Evolutionary conservation across 1,140 invertebrate genomes (phyloP), one percentile per base, ranked within the genome.

Genomic region (Pachyrhynchus sulphureomaculatus): DNA sequence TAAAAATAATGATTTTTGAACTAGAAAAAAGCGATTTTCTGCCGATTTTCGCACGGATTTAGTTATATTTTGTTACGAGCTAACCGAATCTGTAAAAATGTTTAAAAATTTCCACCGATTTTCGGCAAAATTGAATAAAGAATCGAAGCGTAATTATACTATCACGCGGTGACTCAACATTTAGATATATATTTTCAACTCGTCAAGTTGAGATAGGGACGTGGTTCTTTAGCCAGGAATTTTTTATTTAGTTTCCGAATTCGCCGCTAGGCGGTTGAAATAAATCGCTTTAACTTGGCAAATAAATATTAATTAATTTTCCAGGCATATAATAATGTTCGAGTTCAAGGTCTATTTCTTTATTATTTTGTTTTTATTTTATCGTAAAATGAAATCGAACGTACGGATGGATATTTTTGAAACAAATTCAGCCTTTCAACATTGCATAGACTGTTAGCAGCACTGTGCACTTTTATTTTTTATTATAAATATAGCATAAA

Each of bases 161-260:
- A 58, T 60, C 61, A 68, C 68, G 49, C 61, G 49, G 41, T 57
- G 67, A 64, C 62, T 55, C 60, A 72, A 72, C 68, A 69, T 67
- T 69, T 70, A 71, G 62, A 65, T 57, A 65, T 66, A 69, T 66
- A 71, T 61, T 67, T 67, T 72, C 61, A 59, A 67, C 68, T 72
- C 67, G 70, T 70, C 70, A 70, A 62, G 67, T 68, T 66, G 64
- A 67, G 65, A 69, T 70, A 69, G 68, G 71, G 71, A 73, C 69
- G 71, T 71, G 69, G 68, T 71, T 73, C 69, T 71, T 69, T 70
- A 64, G 71, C 69, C 71, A 73, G 71, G 69, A 73, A 73, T 73
- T 68, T 63, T 61, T 67, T 58, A 36, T 26, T 26, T 67, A 67
- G 70, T 72, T 67, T 61, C 44, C 15, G 57, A 58, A 48, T 53